phyloP scores from a whole-genome alignment of 2,797 vertebrate genomes.

The Eutrigla gurnardus region DNA sequence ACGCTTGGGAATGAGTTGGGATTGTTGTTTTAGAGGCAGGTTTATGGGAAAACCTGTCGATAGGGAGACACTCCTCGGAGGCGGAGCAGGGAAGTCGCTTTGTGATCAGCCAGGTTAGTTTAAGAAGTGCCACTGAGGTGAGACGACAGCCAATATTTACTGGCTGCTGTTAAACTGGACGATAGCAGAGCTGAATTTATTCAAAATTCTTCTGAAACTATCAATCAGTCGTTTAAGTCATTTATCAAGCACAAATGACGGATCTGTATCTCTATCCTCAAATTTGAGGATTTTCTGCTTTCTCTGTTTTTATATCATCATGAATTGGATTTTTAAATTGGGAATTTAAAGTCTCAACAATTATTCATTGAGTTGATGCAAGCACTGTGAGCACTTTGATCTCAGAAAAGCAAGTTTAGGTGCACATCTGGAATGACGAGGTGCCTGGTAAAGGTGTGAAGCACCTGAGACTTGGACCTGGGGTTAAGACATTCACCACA shows the following conservation, averaged over 20 bases:
- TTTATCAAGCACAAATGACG: not conserved
- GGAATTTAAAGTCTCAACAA: not conserved
- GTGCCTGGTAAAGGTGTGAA: not conserved
- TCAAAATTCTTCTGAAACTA: too few relatives aligned
- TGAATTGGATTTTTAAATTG: not conserved
- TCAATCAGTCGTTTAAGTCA: not conserved
- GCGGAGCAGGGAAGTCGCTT: not conserved
- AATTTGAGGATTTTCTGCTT: not conserved
- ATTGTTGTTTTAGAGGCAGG: constrained; percentile 21
- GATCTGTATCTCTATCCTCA: not conserved
- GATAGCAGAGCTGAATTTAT: not conserved
- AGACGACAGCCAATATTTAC: not conserved
- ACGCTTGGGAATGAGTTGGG: constrained; percentile 24
- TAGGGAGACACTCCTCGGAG: not conserved
- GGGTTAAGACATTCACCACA: not conserved
- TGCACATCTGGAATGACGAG: constrained; percentile 15
- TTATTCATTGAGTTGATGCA: not conserved
- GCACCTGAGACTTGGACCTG: not conserved
- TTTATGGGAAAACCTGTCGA: constrained; percentile 25
- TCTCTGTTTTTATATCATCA: not conserved
- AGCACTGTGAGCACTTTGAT: not conserved
- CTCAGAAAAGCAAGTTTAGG: not conserved
- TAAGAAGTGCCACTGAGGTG: not conserved
- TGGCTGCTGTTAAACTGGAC: not conserved
- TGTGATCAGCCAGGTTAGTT: constrained; percentile 5